phyloP scores from a whole-genome alignment of 2,797 vertebrate species.

The Perodicticus potto region DNA sequence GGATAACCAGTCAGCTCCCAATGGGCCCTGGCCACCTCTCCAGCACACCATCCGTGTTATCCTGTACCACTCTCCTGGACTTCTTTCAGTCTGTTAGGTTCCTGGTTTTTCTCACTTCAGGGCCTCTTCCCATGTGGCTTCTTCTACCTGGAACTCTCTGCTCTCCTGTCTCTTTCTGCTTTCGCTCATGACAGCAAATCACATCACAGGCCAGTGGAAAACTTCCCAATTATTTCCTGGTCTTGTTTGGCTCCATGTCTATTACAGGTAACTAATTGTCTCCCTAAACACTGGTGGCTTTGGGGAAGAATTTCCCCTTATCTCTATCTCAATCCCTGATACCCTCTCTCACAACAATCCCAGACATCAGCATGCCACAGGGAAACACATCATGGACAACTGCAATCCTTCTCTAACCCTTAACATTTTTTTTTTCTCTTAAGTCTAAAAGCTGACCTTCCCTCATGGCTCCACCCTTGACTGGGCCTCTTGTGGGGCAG shows the following conservation, averaged over 20 bases:
- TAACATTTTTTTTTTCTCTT: background rate
- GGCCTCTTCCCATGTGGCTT: background rate
- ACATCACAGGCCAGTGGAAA: background rate
- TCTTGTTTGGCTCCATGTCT: background rate
- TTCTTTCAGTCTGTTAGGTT: background rate
- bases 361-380: background rate
- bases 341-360: background rate
- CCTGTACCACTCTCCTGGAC: background rate
- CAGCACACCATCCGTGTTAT: no score
- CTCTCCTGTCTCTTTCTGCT: background rate
- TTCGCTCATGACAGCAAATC: background rate
- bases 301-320: conserved; percentile 5
- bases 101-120: background rate
- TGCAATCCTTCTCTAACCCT: background rate
- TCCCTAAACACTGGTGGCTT: background rate
- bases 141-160: background rate
- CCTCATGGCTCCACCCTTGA: background rate
- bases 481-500: background rate
- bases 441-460: background rate
- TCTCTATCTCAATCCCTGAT: background rate
- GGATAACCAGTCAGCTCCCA: rapidly evolving
- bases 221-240: background rate
- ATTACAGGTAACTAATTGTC: background rate
- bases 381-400: background rate
- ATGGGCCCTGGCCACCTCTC: no score